phyloP scores from a whole-genome alignment of 2,888 invertebrate genomes.

The Mimas tiliae region DNA sequence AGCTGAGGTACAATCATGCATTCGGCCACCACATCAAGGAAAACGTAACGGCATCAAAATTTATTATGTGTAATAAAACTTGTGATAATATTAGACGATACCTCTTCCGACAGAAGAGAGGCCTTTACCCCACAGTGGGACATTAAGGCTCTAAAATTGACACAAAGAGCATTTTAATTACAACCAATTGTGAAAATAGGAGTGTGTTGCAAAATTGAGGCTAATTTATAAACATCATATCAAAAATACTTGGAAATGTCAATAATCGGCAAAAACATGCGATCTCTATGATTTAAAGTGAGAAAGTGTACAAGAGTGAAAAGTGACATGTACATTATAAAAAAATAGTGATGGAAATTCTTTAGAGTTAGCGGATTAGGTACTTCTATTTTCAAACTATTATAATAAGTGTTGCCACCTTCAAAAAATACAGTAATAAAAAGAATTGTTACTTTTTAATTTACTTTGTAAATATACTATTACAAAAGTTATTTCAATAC shows the following conservation, averaged over 20 bases:
- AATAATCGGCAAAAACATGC: not conserved
- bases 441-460: not conserved
- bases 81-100: not conserved
- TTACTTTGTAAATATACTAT: too few relatives aligned
- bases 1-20: too few relatives aligned
- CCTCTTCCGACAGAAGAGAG: not conserved
- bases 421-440: not conserved
- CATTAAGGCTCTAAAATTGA: not conserved
- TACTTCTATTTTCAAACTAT: slow-evolving; percentile 10
- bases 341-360: not conserved
- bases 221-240: slow-evolving; percentile 4
- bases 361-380: not conserved
- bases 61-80: not conserved
- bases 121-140: not conserved
- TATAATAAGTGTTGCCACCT: not conserved
- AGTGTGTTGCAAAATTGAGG: slow-evolving; percentile 9
- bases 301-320: slow-evolving; percentile 1
- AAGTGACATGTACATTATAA: not conserved
- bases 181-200: not conserved
- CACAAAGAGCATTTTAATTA: slow-evolving; percentile 2
- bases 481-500: too few relatives aligned
- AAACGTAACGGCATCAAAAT: not conserved
- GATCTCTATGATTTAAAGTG: slow-evolving; percentile 16
- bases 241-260: slow-evolving; percentile 2
- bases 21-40: not conserved